Base-by-base conservation (phyloP, 2,113 vertebrate species). In the Rostratula benghalensis region DNA sequence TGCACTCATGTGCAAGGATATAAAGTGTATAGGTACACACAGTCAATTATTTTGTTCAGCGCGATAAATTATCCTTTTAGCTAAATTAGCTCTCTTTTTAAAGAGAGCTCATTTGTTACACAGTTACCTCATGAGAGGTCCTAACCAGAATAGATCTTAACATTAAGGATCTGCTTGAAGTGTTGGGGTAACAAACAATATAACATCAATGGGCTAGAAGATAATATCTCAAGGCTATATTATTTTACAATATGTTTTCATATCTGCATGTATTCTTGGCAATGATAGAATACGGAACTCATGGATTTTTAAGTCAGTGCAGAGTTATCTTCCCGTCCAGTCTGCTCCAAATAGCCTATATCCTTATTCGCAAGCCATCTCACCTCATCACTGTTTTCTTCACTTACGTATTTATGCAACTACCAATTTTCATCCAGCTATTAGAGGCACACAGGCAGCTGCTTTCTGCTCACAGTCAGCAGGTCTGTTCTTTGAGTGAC, bases 401-500 rank as follows among this genome's bases (percentile, higher is more conserved):
- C 83, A 30, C 7, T n/a, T 51, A 37, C 10, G 61, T 20, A 9
- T 27, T 87, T 74, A 57, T 10, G 43, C 12, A 71, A 24, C 13
- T 65, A 73, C 5, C 8, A 63, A 19, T 50, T 77, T 90, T 7
- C 15, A 67, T 46, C 46, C 41, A 59, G n/a, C 30, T 64, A 19
- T 51, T 31, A 71, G 24, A 94, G 23, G 37, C 11, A 28, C 19
- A 64, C 7, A n/a, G 90, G 39, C 74, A 87, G 50, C 24, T 96
- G 48, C 25, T 78, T 84, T 88, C 82, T 88, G 70, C 61, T 73
- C 17, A 51, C 24, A 53, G 78, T 37, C 89, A 92, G 33, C 54
- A 89, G 54, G 33, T 83, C 69, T 83, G 25, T 25, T 53, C 31
- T 89, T 85, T 85, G 87, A 96, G 23, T 89, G 93, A 91, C 65